Evolutionary conservation across 2,888 invertebrate genomes (phyloP).

Genomic region (Neria commutata): DNA sequence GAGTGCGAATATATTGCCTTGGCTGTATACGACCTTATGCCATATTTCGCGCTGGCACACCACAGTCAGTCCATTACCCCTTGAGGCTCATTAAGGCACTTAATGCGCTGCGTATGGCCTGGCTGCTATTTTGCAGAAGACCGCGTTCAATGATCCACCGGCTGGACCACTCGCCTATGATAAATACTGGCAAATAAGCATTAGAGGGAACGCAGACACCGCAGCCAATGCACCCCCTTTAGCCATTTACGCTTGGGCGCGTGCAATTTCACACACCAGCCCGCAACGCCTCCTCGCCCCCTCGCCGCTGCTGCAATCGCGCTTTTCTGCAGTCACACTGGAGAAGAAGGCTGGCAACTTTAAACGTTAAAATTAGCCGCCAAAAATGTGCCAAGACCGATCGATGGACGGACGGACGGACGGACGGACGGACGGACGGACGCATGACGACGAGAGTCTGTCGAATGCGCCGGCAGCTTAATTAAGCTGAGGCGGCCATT

Average conservation of each 20-base stretch:
- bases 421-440: not conserved
- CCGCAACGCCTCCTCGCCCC: not conserved
- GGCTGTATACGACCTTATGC: too few species aligned
- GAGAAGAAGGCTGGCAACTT: too few species aligned
- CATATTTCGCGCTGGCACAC: too few species aligned
- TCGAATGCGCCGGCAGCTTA: not conserved
- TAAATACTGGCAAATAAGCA: constrained; percentile 22
- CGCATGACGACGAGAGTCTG: not conserved
- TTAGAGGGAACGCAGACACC: constrained; percentile 8
- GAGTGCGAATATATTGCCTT: too few species aligned
- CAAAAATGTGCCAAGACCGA: too few species aligned
- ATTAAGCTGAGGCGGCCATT: not conserved
- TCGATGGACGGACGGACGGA: not conserved
- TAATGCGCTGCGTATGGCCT: too few species aligned
- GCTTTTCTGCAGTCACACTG: not conserved
- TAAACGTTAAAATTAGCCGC: constrained; percentile 6
- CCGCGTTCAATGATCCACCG: too few species aligned
- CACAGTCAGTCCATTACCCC: too few species aligned
- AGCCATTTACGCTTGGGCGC: too few species aligned
- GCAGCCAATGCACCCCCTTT: not conserved
- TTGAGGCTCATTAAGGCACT: not conserved
- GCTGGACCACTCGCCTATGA: constrained; percentile 4
- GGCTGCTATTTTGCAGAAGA: too few species aligned
- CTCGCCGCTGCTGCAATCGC: not conserved
- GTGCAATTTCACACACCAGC: too few species aligned